Evolutionary conservation across 2,113 vertebrate genomes (phyloP), one percentile per base, ranked within the genome.

Genomic region (Salvelinus fontinalis): DNA sequence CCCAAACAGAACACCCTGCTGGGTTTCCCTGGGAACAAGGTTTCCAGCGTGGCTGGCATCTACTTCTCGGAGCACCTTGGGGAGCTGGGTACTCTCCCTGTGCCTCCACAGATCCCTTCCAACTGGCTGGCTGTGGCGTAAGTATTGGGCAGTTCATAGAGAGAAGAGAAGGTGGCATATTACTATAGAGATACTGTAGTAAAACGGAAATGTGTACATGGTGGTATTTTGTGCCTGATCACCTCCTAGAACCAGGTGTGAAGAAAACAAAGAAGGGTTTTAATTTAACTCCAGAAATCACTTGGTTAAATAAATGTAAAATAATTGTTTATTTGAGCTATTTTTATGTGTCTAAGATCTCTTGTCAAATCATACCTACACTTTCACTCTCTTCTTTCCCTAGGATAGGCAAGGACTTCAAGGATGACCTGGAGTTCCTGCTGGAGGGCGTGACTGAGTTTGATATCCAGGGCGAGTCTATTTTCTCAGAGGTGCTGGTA

Each of bases 21-120:
- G 2, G 39, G 68, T 11, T 98, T 97, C 83, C 91, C 91, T 8
- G 97, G 95, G 22, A 98, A 98, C 80, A 94, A 92, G 8, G 93
- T 97, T 71, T 94, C 92, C 77, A 94, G 94, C 0, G 93, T 97
- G 81, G 92, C 95, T 2, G 96, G 97, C 0, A 89, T 98, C 54
- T 96, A 96, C 83, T 96, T 98, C 85, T 95, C 95, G 0, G 90
- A 92, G 26, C 93, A 88, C 0, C 0, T 44, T 0, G 94, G 85
- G 5, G 85, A 90, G 26, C 80, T 57, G 1, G 95, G 94, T 3
- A 11, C 86, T 57, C 89, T 95, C 69, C 89, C 93, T 48, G 91
- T 97, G 0, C 89, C 92, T 13, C 91, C 85, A 76, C 88, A 95
- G 74, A 95, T 97, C 83, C 94, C 96, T 22, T 92, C 92, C 5